Base-by-base conservation (phyloP, 2,797 vertebrate species). In the Sebastolobus alascanus region DNA sequence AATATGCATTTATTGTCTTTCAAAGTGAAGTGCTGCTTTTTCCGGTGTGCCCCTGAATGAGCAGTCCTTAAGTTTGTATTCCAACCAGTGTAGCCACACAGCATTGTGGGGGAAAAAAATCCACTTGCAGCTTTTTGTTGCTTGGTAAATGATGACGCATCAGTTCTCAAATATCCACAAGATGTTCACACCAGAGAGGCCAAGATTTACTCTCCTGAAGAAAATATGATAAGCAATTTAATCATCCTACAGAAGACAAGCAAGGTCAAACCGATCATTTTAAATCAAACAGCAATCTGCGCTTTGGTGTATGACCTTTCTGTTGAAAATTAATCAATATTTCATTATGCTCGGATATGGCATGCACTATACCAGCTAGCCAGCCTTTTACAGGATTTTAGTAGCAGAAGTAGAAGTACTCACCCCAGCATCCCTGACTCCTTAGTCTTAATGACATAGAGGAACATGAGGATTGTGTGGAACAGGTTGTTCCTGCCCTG, bases 401-500 rank as follows among this genome's bases (percentile, higher is more conserved):
- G 8, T n/a, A 27, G 31, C 9, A 33, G 8, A 50, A 18, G 11
- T 37, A 93, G 31, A 64, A 27, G 18, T 37, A 94, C 98, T 90
- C 94, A 99, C 99, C 99, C 99, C 65, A 99, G 84, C 99, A 99
- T 99, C 56, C 98, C 99, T 0, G 98, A 97, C 84, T 99, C 99
- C 92, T 99, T 99, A 0, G 96, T 97, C 93, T 99, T 99, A 76
- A 99, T 99, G 87, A 99, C 96, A 65, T 96, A 99, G 58, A 99
- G 96, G 84, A 99, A 99, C 99, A 99, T 99, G 12, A 99, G 96
- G 89, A 99, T 90, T 0, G 98, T 99, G 89, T 99, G 98, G 92
- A 99, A 99, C 94, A 99, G 95, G 91, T 99, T 99, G 93, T 99
- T 99, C 92, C 99, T 96, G 82, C 97, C 98, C 99, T 99, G 91